Evolutionary conservation across 1,140 invertebrate species (phyloP), one percentile per base, ranked within the genome.

Genomic region (Bradynema listronoti): DNA sequence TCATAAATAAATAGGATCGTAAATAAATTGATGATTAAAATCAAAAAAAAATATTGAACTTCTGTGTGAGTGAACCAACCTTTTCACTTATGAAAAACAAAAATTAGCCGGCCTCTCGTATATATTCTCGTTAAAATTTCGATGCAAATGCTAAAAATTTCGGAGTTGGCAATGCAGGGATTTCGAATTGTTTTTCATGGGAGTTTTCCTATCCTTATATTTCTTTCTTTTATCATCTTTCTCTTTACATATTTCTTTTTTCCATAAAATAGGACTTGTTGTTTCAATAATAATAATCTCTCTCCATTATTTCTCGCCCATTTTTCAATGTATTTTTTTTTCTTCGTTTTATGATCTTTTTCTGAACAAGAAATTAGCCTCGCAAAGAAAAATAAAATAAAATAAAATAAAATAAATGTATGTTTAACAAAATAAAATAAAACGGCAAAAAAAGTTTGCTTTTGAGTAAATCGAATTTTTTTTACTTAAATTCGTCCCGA

Each of bases 331-430:
- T 46, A 27, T 46, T 27, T 14, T 29, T 46, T 46, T 29, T 9
- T 29, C 25, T 29, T 24, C 24, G 45, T 46, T 46, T 29, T 16
- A 46, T 46, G 25, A 27, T 29, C 45, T n/a, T 46, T 46, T 14
- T 1, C 22, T 22, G 4, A 22, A 45, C 42, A 22, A 45, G 9
- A 45, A 45, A 45, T 45, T 45, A 24, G 42, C 27, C n/a, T n/a
- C n/a, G n/a, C n/a, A n/a, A n/a, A n/a, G n/a, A n/a, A n/a, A n/a
- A n/a, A n/a, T n/a, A n/a, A 45, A 45, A 45, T 24, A 24, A 25
- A 22, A 22, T 24, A 25, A 45, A 45, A 45, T 16, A 11, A 45
- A 45, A 24, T 45, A 46, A 27, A 27, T 46, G 45, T 46, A 46
- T 46, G 25, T 46, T 16, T 24, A 22, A 46, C 25, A 24, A 46